These are phyloP conservation scores for Camponotus fellah DNA, from an alignment of 2,888 invertebrate species.

Conservation along the genomic window DNA sequence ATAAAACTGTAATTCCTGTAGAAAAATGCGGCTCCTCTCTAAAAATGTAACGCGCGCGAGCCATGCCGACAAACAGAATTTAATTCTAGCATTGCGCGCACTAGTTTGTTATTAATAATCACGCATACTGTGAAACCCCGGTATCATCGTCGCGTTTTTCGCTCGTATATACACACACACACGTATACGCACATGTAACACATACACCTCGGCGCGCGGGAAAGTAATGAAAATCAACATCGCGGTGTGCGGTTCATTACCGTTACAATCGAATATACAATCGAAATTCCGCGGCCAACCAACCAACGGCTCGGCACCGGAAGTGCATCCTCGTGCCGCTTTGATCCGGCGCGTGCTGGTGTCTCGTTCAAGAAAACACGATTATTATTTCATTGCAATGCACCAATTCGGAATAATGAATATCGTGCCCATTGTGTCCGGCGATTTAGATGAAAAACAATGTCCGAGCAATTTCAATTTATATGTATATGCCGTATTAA, in stretches of 20 bases:
- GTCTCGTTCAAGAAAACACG: constrained; percentile 42
- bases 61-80: constrained; percentile 42
- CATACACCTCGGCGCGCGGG: too few relatives aligned
- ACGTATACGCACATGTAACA: too few relatives aligned
- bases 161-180: background rate
- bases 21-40: constrained; percentile 45
- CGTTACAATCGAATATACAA: constrained; percentile 32
- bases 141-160: constrained; percentile 12
- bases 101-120: constrained; percentile 53
- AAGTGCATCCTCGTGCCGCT: constrained; percentile 20
- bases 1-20: constrained; percentile 54
- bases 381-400: constrained; percentile 43
- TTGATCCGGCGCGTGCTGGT: constrained; percentile 1
- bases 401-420: constrained; percentile 46
- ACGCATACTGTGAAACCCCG: background rate
- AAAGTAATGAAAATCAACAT: constrained; percentile 52
- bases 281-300: background rate
- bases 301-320: background rate
- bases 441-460: constrained; percentile 20
- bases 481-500: background rate
- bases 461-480: background rate
- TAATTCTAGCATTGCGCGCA: constrained; percentile 42
- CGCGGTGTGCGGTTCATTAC: constrained; percentile 36
- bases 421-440: constrained; percentile 3
- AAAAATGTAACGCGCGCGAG: constrained; percentile 46